These are phyloP conservation scores for Guaruba guarouba DNA, from an alignment of 2,113 vertebrate genomes.

Conservation along the genomic window DNA sequence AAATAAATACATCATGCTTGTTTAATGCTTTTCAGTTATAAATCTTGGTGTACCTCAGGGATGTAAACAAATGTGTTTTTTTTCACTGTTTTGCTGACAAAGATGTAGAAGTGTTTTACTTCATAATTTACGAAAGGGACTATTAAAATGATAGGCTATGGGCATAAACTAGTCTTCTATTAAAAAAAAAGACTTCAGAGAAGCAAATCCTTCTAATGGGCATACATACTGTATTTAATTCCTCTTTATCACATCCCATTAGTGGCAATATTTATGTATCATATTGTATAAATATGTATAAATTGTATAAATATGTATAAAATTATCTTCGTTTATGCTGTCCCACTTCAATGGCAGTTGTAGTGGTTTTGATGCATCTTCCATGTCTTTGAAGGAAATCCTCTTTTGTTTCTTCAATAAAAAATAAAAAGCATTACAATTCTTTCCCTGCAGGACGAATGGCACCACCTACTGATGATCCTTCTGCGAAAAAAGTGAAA, in stretches of 20 bases:
- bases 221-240: not conserved
- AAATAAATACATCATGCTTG: not conserved
- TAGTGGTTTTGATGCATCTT: not conserved
- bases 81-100: not conserved
- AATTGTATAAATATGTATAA: not conserved
- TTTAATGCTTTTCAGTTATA: not conserved
- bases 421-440: not conserved
- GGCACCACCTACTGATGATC: constrained; percentile 87
- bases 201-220: not conserved
- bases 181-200: not conserved
- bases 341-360: not conserved
- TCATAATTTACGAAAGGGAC: not conserved
- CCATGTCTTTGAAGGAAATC: not conserved
- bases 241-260: not conserved
- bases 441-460: constrained; percentile 82
- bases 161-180: not conserved
- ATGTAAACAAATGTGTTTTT: not conserved
- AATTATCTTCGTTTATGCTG: not conserved
- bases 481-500: constrained; percentile 89
- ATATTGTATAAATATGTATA: not conserved
- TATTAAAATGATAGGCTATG: not conserved
- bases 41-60: not conserved
- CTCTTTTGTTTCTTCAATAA: not conserved
- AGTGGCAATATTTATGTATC: not conserved
- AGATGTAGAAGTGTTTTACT: not conserved